phyloP scores from a whole-genome alignment of 2,797 vertebrate species.

The Rhinoraja longicauda region DNA sequence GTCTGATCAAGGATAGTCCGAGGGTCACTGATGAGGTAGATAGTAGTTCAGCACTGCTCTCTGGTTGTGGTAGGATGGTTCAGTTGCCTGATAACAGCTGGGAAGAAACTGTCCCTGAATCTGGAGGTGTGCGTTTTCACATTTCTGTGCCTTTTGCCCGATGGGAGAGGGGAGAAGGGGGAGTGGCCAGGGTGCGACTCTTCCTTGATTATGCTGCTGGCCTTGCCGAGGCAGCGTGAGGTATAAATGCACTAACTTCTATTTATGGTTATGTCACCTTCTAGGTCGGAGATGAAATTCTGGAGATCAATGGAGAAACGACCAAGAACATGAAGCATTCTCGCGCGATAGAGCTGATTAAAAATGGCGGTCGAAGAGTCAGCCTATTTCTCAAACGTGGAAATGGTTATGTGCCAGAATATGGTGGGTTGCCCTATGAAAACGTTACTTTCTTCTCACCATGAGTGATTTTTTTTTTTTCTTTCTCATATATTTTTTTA shows the following conservation, averaged over 20 bases:
- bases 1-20: no score
- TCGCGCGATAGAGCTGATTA: conserved; percentile 97
- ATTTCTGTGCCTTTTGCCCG: no score
- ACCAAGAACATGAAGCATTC: conserved; percentile 99
- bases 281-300: conserved; percentile 94
- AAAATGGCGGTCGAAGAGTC: conserved; percentile 88
- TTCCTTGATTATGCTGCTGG: no score
- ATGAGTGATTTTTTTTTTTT: conserved; percentile 69
- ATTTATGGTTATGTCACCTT: neutral
- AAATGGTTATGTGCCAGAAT: conserved; percentile 98
- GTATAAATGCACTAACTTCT: neutral
- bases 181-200: no score
- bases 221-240: no score
- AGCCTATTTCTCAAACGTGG: conserved; percentile 94
- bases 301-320: conserved; percentile 96
- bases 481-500: conserved; percentile 54
- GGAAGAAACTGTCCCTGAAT: no score
- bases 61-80: no score
- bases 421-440: conserved; percentile 99
- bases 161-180: no score
- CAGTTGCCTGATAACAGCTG: no score
- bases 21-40: no score
- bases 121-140: no score
- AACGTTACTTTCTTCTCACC: conserved; percentile 98
- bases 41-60: no score